Evolutionary conservation across 2,113 vertebrate genomes (phyloP).

Genomic region (Limanda limanda): DNA sequence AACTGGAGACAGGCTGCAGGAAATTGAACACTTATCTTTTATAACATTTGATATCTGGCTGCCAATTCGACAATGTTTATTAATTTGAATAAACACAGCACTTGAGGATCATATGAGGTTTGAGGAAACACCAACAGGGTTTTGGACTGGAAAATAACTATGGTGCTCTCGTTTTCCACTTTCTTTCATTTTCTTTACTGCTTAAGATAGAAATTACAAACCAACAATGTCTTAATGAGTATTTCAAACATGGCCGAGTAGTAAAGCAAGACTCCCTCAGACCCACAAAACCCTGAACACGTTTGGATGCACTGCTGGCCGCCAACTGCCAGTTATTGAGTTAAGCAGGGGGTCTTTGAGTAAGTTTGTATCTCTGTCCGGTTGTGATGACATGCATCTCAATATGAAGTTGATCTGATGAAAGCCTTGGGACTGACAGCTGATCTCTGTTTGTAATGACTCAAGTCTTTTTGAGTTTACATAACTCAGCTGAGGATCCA

Average conservation of each 20-base stretch:
- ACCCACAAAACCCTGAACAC: conserved; percentile 20
- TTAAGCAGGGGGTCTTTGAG: conserved; percentile 58
- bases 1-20: conserved; percentile 8
- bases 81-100: neutral
- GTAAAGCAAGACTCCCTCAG: neutral
- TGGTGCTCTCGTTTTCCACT: no score
- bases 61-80: neutral
- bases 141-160: no score
- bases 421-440: no score
- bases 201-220: conserved; percentile 1
- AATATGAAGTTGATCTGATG: no score
- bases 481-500: no score
- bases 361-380: no score
- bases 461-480: no score
- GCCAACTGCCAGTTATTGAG: conserved; percentile 55
- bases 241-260: neutral
- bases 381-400: no score
- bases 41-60: neutral
- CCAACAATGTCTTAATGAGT: conserved; percentile 9
- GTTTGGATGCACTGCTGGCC: conserved; percentile 47
- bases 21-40: neutral
- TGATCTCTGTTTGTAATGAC: no score
- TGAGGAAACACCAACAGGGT: no score
- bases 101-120: neutral
- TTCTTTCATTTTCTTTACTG: no score